Evolutionary conservation across 1,140 invertebrate species (phyloP), one percentile per base, ranked within the genome.

Genomic region (Oryctes rhinoceros): DNA sequence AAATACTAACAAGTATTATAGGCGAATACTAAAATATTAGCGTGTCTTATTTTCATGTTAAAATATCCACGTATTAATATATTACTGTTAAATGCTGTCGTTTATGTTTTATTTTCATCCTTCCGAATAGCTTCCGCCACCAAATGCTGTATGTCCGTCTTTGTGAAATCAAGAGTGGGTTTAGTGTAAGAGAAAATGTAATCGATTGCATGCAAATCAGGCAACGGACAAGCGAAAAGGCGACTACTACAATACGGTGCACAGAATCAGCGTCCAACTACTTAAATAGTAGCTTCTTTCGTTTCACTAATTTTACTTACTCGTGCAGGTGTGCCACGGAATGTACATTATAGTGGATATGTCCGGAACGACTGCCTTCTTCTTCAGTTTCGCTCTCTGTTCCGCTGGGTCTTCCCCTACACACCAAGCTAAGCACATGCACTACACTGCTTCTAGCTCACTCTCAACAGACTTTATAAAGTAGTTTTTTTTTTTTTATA

Each of bases 331-430:
- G 84, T 75, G 85, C 81, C 62, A 85, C 88, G 87, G 84, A 84
- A 80, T 85, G 85, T 35, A 84, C 81, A 83, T 86, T 84, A 81
- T 86, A 87, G 76, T 83, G 84, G 62, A 83, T 81, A 78, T 83
- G 85, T 74, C 84, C 83, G 18, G 82, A 84, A 44, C 85, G 82
- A 81, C 85, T 86, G 82, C 85, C 87, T 81, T 90, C 89, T 82
- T 90, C 90, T 84, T 90, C 90, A 47, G 89, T 90, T 83, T 90
- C 90, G 84, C 89, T 90, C 84, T 87, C 86, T 15, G 89, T 90
- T 78, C 88, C 88, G 82, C 88, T 89, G 65, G 88, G 87, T 79
- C 88, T 86, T 84, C 85, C 86, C 86, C 86, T 89, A 85, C 81
- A 88, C 84, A 86, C 82, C 86, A 87, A 88, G 87, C 85, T 86